Evolutionary conservation across 2,797 vertebrate species (phyloP), one percentile per base, ranked within the genome.

Genomic region (Masticophis lateralis): DNA sequence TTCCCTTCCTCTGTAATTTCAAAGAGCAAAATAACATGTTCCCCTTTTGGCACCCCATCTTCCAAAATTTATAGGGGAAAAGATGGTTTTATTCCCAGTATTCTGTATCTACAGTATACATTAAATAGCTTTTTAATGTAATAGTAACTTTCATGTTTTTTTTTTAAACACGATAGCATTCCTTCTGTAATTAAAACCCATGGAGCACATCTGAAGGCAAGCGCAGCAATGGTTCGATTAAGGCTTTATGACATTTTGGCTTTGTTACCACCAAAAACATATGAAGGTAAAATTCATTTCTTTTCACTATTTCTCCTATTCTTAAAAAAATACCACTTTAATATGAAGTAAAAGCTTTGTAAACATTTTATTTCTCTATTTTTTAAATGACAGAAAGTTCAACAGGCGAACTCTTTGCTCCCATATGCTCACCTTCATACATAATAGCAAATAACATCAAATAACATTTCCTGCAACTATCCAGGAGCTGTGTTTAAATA

Each of bases 201-300:
- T 0, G 99, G 99, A 86, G 98, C 99, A 96, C 99, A 99, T 95
- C 98, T 99, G 96, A 99, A 99, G 98, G 99, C 99, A 88, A 99
- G 99, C 94, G 99, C 99, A 87, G 99, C 99, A n/a, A 99, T 99
- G 99, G 99, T 99, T 95, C 98, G 99, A 90, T 98, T 99, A 95
- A 96, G 99, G 92, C 98, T 99, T 93, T 99, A 99, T 11, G 99
- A 99, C 96, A 99, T 99, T 94, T 97, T 99, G 97, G 99, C 99
- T 95, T 98, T 99, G 51, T 97, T 99, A 95, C 99, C 99, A 94
- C 99, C 99, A 0, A 99, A 99, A 97, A 99, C 99, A 0, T 99
- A 99, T 1, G 99, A 99, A 99, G 99, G 99, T 99, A 98, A 96
- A n/a, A 93, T 53, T 0, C 86, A 83, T 20, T 25, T 22, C 37